phyloP scores from a whole-genome alignment of 2,888 invertebrate genomes.

The Trachelus iudaicus region DNA sequence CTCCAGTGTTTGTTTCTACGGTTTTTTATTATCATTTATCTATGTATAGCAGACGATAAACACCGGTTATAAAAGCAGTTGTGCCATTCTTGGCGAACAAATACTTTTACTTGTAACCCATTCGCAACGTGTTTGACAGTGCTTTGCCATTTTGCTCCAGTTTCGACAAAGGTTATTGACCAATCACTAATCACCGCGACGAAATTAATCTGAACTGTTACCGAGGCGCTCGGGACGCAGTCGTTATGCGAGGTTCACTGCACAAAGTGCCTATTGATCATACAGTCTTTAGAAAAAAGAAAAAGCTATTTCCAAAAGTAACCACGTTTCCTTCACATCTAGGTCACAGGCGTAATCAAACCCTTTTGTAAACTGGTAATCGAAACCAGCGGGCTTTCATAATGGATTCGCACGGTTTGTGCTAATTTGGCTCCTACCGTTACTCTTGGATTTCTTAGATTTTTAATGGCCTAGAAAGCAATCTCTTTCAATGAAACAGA shows the following conservation, averaged over 20 bases:
- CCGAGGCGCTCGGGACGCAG: not conserved
- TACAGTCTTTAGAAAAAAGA: not conserved
- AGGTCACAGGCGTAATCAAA: not conserved
- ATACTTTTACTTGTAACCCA: slow-evolving; percentile 26
- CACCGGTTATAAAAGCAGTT: slow-evolving; percentile 20
- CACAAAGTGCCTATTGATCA: not conserved
- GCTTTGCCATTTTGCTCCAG: slow-evolving; percentile 29
- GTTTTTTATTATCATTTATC: slow-evolving; percentile 31
- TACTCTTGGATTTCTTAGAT: not conserved
- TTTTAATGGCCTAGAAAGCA: not conserved
- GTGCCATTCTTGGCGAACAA: slow-evolving; percentile 22
- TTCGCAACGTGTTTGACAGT: slow-evolving; percentile 1
- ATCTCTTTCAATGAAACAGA: not conserved
- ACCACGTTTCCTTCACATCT: not conserved
- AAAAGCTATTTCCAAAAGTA: not conserved
- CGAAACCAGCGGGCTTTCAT: not conserved
- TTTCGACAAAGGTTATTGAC: slow-evolving; percentile 45
- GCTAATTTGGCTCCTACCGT: not conserved
- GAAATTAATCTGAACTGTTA: not conserved
- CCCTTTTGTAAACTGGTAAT: not conserved
- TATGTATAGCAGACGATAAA: slow-evolving; percentile 25
- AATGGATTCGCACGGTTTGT: not conserved
- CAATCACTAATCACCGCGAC: slow-evolving; percentile 44
- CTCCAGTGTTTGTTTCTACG: slow-evolving; percentile 11
- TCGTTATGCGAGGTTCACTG: not conserved